Conservation (phyloP, 2,888 invertebrate genomes). For the Heliconius cydno region DNA sequence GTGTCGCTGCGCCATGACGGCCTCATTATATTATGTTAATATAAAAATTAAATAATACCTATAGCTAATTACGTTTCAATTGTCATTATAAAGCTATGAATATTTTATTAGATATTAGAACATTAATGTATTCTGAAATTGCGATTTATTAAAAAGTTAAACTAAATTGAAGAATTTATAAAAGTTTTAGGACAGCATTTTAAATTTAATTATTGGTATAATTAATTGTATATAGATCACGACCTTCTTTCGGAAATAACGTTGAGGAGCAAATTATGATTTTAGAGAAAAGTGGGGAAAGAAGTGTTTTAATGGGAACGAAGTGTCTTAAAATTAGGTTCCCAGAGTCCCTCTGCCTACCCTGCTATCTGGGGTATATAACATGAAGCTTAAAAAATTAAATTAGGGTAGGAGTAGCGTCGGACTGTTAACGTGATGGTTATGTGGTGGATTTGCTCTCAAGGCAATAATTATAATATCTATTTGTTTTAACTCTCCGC, state of each 20-base stretch:
- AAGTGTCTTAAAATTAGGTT: no score
- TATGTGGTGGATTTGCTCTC: not conserved
- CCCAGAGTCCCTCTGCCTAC: no score
- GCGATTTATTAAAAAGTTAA: slow-evolving; percentile 10
- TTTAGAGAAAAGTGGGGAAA: no score
- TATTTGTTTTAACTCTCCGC: not conserved
- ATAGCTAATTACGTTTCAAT: slow-evolving; percentile 33
- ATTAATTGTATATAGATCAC: not conserved
- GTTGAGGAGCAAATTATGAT: not conserved
- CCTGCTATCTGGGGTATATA: no score
- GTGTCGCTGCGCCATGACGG: no score
- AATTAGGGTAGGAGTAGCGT: not conserved
- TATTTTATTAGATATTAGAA: slow-evolving; percentile 41
- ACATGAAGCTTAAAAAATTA: not conserved
- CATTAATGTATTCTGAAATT: slow-evolving; percentile 27
- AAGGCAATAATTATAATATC: not conserved
- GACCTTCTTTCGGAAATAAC: not conserved
- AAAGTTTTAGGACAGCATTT: not conserved
- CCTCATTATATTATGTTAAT: no score
- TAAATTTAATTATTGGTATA: not conserved
- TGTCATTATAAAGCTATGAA: slow-evolving; percentile 39
- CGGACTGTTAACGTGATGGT: not conserved
- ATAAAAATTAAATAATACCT: not conserved
- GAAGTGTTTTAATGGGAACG: no score
- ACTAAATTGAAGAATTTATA: not conserved